These are phyloP conservation scores for Drosophila leontia DNA, from an alignment of 1,140 invertebrate species.

Conservation along the genomic window DNA sequence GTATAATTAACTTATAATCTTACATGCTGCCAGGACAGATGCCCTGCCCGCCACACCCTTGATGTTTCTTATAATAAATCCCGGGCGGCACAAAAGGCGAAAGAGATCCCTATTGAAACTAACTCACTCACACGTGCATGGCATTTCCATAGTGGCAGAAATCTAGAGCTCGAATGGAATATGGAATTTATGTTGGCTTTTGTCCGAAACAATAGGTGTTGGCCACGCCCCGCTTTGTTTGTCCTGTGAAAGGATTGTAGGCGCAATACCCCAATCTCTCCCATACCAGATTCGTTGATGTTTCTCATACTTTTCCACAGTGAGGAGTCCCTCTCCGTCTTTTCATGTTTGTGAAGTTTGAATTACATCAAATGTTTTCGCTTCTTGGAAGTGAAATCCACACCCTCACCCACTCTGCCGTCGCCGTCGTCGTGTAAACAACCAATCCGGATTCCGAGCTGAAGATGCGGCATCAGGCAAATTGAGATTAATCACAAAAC, in stretches of 20 bases:
- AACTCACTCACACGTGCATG: not conserved
- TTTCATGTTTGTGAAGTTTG: slow-evolving; percentile 18
- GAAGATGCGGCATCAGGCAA: slow-evolving; percentile 59
- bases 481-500: slow-evolving; percentile 79
- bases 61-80: slow-evolving; percentile 26
- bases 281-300: not conserved
- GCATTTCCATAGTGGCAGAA: not conserved
- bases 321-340: not conserved
- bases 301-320: not conserved
- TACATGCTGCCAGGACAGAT: slow-evolving; percentile 35
- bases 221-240: slow-evolving; percentile 6
- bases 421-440: slow-evolving; percentile 24
- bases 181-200: slow-evolving; percentile 21
- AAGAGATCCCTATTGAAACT: slow-evolving; percentile 2
- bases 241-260: slow-evolving; percentile 12
- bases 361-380: slow-evolving; percentile 31
- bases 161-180: slow-evolving; percentile 1
- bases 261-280: not conserved
- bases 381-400: slow-evolving; percentile 21
- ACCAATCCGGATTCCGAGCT: slow-evolving; percentile 18
- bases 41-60: not conserved
- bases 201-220: slow-evolving; percentile 15
- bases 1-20: slow-evolving; percentile 77
- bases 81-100: slow-evolving; percentile 10
- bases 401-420: not conserved